Conservation (phyloP, 2,113 vertebrate genomes). For the Ploceus nigricollis region DNA sequence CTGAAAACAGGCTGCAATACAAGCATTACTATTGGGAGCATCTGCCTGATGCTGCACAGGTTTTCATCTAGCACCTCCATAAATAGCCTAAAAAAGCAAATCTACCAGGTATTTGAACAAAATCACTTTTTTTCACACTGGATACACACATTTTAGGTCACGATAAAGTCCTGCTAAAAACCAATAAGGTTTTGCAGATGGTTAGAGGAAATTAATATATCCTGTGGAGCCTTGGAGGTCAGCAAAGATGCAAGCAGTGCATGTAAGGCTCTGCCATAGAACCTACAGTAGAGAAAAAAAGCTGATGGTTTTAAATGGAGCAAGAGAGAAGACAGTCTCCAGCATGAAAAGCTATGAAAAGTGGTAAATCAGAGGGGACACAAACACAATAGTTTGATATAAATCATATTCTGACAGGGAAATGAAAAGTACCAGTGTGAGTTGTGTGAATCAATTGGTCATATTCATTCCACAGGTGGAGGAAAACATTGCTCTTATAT, state of each 20-base stretch:
- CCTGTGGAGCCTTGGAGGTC: neutral
- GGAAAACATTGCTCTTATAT: neutral
- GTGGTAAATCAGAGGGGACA: neutral
- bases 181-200: neutral
- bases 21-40: neutral
- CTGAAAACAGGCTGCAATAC: neutral
- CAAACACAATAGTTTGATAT: conserved; percentile 10
- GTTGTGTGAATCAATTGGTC: neutral
- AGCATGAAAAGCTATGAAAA: neutral
- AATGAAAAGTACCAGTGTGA: neutral
- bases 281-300: neutral
- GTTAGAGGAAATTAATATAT: neutral
- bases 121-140: neutral
- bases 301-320: neutral
- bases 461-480: neutral
- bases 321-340: neutral
- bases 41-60: neutral
- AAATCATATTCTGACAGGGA: conserved; percentile 26
- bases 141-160: neutral
- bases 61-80: neutral
- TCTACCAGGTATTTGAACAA: neutral
- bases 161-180: neutral
- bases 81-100: neutral
- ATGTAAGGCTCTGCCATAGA: neutral
- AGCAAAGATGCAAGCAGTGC: neutral